Base-by-base conservation (phyloP, 2,888 invertebrate genomes). In the Anarsia innoxiella region DNA sequence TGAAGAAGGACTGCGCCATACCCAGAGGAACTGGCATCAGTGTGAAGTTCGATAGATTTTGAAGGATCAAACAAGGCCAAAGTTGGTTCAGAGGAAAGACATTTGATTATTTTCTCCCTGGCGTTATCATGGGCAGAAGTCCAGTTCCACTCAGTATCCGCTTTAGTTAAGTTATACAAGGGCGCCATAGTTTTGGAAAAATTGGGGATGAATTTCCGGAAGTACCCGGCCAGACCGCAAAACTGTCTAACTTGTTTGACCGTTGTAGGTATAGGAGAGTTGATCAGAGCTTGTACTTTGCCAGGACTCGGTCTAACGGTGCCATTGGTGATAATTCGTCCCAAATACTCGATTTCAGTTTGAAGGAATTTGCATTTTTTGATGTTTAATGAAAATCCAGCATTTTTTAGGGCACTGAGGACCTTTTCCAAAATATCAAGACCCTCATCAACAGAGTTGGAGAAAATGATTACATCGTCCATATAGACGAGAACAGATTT, bases 291-390 rank as follows among this genome's bases (percentile, higher is more conserved):
- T 12, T 42, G 31, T 12, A 48, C 44, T 33, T 50, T 48, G 0
- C 25, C 25, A 2, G 44, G 9, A 8, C 45, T 48, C 6, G 48
- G 46, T 10, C 31, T 33, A 1, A 50, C 11, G 11, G 39, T 23
- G 4, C 45, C 46, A 0, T 13, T 4, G 13, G 39, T 12, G 3
- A 48, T 12, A 3, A 19, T 12, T 14, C 44, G 45, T 1, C 48
- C 48, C 2, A 50, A 23, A 12, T 31, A 50, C 1, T 44, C 29
- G 5, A 48, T 15, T 23, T 39, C 25, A 3, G 8, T 13, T 28
- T 48, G 45, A 42, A 50, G 40, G 5, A 48, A 45, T n/a, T 33
- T 37, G 25, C 45, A 48, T 36, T 48, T 46, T 15, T 36, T 3
- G 3, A 19, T 5, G 3, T 19, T 19, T 3, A 19, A 19, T 3